phyloP scores from a whole-genome alignment of 2,888 invertebrate species.

The Ennomos quercinarius region DNA sequence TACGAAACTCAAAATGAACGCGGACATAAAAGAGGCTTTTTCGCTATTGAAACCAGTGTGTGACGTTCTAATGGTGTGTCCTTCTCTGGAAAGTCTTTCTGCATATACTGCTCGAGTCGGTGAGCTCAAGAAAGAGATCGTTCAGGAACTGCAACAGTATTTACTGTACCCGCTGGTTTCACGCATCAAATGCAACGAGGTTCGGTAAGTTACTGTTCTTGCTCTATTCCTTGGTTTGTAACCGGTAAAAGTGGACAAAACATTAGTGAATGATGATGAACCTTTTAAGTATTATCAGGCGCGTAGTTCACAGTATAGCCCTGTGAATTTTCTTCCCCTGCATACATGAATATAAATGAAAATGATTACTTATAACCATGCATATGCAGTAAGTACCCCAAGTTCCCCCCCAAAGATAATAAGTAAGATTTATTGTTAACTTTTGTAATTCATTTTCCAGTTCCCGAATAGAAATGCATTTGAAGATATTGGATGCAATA shows the following conservation, averaged over 20 bases:
- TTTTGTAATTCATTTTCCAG: conserved; percentile 39
- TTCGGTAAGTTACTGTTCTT: conserved; percentile 56
- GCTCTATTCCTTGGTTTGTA: neutral
- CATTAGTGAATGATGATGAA: too few species aligned
- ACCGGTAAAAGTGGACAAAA: too few species aligned
- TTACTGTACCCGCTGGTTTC: conserved; percentile 81
- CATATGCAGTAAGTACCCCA: too few species aligned
- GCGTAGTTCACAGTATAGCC: too few species aligned
- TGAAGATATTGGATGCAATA: conserved; percentile 80
- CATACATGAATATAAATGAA: too few species aligned
- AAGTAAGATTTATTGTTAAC: too few species aligned
- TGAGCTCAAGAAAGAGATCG: conserved; percentile 65
- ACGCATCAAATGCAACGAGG: conserved; percentile 64
- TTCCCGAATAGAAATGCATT: conserved; percentile 76
- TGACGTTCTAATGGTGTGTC: conserved; percentile 78
- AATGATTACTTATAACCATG: too few species aligned
- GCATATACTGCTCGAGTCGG: conserved; percentile 59
- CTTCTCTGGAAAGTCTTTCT: conserved; percentile 66
- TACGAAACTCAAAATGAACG: conserved; percentile 56
- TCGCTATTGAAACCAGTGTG: conserved; percentile 81
- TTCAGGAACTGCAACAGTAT: conserved; percentile 83
- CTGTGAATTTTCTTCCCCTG: too few species aligned
- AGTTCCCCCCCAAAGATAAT: too few species aligned
- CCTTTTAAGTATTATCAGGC: too few species aligned
- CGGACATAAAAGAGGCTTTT: conserved; percentile 68